Base-by-base conservation (phyloP, 1,140 invertebrate species). In the Heliconius congener region DNA sequence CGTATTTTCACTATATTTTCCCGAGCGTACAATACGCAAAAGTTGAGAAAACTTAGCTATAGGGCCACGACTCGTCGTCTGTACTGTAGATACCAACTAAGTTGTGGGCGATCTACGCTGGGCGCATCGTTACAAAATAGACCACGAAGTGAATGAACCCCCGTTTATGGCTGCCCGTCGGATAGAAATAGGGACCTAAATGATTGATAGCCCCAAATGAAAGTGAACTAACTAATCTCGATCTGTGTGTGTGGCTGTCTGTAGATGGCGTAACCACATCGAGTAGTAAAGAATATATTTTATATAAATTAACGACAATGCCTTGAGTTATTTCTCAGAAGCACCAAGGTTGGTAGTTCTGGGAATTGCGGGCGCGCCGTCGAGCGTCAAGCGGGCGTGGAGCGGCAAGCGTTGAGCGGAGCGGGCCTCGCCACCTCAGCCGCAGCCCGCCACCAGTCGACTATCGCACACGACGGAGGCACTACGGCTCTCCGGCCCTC, bases 241-340 rank as follows among this genome's bases (percentile, higher is more conserved):
- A 66, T 66, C 60, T 30, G 23, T 66, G 11, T 66, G 60, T 66
- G 60, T 30, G 60, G 30, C 27, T 30, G 60, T 66, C 27, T 66
- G 60, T 66, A 13, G 23, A 18, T 60, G 34, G 74, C 71, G 66
- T 83, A 81, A 82, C 13, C 83, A 83, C 85, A 81, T 82, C 81
- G 80, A 80, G 74, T 79, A 82, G 83, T 82, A 84, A 86, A 87
- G 85, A 90, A 87, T 86, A 88, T 85, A 86, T 86, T 85, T 91
- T 88, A 90, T 92, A 92, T 92, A 92, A 92, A 93, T 92, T 92
- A 93, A 90, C 91, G 90, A 93, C 90, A 93, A 93, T 93, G 90
- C 86, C 86, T 90, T 87, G 88, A 91, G 90, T 90, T 88, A 87
- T 86, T 93, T 93, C 92, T 88, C 85, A 84, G 92, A 93, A 93